A percentile compares a stretch with the other conserved stretches of the same genome.
These are phyloP conservation scores for Sebastiscus tertius DNA, from an alignment of 2,797 vertebrate species.

Conservation along the genomic window DNA sequence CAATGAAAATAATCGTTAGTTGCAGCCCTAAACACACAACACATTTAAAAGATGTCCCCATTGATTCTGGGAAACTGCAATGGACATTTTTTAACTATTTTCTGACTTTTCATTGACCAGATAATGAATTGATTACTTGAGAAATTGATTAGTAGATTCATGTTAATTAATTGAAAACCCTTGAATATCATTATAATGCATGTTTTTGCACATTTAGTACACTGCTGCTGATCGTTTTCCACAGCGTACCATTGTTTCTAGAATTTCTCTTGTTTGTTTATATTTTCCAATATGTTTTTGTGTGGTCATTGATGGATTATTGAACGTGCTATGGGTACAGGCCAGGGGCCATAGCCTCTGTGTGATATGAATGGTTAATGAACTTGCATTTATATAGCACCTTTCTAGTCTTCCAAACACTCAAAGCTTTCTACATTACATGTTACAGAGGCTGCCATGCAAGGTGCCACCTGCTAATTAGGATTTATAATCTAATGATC, in stretches of 20 bases:
- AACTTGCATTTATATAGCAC: no score
- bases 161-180: rapidly evolving
- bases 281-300: background rate
- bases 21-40: background rate
- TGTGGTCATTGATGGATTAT: background rate
- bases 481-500: no score
- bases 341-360: background rate
- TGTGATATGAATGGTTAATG: background rate
- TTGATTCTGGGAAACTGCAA: background rate
- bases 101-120: background rate
- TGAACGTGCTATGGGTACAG: background rate
- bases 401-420: no score
- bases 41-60: background rate
- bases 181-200: background rate
- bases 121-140: background rate
- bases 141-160: background rate
- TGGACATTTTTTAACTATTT: background rate
- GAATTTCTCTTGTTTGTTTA: background rate
- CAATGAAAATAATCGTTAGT: no score
- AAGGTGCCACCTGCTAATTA: no score
- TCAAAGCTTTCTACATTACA: no score
- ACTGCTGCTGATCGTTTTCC: background rate
- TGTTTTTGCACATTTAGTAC: background rate
- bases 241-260: background rate
- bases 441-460: no score